Conservation (phyloP, 2,888 invertebrate species). For the Teinopalpus imperialis region DNA sequence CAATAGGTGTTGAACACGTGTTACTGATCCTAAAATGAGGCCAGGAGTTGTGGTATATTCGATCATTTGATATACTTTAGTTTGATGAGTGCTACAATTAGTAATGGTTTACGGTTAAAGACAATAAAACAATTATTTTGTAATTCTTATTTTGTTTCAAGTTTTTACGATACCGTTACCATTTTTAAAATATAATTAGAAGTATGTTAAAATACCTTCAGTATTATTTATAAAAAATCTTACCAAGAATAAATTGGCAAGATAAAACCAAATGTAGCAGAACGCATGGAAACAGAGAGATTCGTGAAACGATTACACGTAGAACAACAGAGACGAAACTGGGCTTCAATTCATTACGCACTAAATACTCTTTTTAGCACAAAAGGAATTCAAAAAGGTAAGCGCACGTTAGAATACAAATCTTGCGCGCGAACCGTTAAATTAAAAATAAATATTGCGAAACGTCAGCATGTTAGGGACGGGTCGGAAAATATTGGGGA, state of each 20-base stretch:
- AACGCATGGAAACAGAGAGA: slow-evolving; percentile 13
- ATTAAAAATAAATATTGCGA: slow-evolving; percentile 82
- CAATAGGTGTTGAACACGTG: slow-evolving; percentile 74
- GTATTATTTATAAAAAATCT: not conserved
- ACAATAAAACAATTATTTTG: slow-evolving; percentile 43
- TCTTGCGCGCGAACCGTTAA: slow-evolving; percentile 72
- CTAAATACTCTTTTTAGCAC: slow-evolving; percentile 54
- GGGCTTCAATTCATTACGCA: slow-evolving; percentile 54
- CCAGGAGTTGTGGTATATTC: slow-evolving; percentile 54
- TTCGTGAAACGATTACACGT: slow-evolving; percentile 28
- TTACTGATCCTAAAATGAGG: slow-evolving; percentile 57
- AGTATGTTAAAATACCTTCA: no score
- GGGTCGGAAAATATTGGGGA: slow-evolving; percentile 57
- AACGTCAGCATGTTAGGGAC: slow-evolving; percentile 79
- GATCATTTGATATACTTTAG: slow-evolving; percentile 63
- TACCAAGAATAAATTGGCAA: not conserved
- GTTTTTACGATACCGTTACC: no score
- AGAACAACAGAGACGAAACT: slow-evolving; percentile 34
- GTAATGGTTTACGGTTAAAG: slow-evolving; percentile 46
- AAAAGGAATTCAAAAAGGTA: slow-evolving; percentile 70
- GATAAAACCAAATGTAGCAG: not conserved
- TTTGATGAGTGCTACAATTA: slow-evolving; percentile 53
- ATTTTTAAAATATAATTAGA: no score
- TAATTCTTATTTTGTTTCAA: no score
- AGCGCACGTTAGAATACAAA: slow-evolving; percentile 65